These are phyloP conservation scores for Tachystola acroxantha DNA, from an alignment of 2,888 invertebrate species.

Conservation along the genomic window DNA sequence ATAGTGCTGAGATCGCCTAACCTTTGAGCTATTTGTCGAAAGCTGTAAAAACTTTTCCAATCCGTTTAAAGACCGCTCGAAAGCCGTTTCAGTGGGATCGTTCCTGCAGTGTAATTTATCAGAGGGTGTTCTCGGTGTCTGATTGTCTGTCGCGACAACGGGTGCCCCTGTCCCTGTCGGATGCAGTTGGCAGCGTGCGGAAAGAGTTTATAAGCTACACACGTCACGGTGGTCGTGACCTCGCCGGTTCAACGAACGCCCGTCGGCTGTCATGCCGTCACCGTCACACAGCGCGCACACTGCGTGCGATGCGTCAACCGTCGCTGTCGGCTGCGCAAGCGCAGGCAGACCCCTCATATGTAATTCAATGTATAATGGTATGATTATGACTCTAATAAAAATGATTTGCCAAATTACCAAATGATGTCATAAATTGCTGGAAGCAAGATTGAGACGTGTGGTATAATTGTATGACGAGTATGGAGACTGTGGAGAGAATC, in stretches of 20 bases:
- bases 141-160: conserved; percentile 6
- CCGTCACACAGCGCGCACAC: conserved; percentile 49
- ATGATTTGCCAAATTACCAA: background rate
- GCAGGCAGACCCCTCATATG: background rate
- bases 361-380: background rate
- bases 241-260: conserved; percentile 73
- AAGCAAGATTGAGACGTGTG: background rate
- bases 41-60: conserved; percentile 27
- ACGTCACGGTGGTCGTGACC: conserved; percentile 72
- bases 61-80: conserved; percentile 12
- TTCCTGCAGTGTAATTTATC: conserved; percentile 7
- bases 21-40: conserved; percentile 27
- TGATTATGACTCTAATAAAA: background rate
- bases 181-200: conserved; percentile 18
- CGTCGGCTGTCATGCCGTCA: conserved; percentile 27
- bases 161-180: too few relatives aligned
- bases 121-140: conserved; percentile 2
- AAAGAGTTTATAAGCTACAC: conserved; percentile 44
- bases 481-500: too few relatives aligned
- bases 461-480: too few relatives aligned
- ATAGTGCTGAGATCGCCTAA: background rate
- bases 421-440: background rate
- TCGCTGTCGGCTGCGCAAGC: conserved; percentile 1
- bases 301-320: conserved; percentile 17
- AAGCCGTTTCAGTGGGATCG: conserved; percentile 2